These are phyloP conservation scores for Brevipalpus yothersi DNA, from an alignment of 1,140 invertebrate genomes.

Conservation along the genomic window DNA sequence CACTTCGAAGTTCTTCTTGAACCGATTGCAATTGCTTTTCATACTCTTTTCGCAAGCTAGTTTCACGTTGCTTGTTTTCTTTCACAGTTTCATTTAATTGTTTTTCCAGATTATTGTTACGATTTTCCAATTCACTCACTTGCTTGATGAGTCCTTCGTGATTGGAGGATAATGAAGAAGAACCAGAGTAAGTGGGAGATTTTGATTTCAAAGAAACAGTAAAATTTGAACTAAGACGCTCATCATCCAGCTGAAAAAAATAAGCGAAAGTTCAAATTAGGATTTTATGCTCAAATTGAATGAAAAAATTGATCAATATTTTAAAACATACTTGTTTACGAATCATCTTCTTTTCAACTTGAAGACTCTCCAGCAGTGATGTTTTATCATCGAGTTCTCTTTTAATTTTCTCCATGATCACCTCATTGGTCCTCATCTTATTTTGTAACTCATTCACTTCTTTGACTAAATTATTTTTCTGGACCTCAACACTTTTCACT, in stretches of 20 bases:
- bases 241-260: neutral
- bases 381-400: neutral
- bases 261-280: neutral
- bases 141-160: neutral
- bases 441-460: neutral
- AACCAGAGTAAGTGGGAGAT: neutral
- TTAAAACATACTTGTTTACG: neutral
- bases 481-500: neutral
- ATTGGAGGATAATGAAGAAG: neutral
- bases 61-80: neutral
- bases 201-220: neutral
- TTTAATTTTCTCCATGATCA: neutral
- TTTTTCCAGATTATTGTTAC: neutral
- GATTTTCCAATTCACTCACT: neutral
- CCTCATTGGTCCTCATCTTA: neutral
- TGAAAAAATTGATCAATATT: neutral
- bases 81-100: neutral
- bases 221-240: neutral
- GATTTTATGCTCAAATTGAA: neutral
- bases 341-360: slow-evolving; percentile 8
- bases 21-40: neutral
- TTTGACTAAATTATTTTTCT: neutral
- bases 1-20: neutral
- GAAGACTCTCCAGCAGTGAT: neutral
- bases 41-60: neutral